A percentile compares a stretch with the other conserved stretches of the same genome.
Conservation (phyloP, 37 sponge, comb jelly and placozoan species). For the Spongia lamella region DNA sequence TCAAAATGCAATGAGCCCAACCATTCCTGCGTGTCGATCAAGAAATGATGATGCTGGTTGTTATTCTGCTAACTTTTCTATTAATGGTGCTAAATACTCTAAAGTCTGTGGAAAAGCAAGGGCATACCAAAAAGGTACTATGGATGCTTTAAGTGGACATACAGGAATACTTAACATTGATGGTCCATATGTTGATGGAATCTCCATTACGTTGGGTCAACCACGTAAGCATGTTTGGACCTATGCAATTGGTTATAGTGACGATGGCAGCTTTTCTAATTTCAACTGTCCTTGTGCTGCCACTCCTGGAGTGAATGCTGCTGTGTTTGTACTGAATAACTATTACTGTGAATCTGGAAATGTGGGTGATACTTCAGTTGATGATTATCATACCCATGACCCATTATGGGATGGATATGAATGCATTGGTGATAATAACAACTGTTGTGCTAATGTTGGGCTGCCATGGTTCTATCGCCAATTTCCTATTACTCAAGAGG, state of each 20-base stretch:
- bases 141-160: constrained; percentile 39
- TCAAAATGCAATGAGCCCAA: too few relatives aligned
- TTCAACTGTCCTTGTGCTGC: constrained; percentile 22
- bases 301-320: not conserved
- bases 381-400: constrained; percentile 21
- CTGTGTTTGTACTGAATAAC: constrained; percentile 37
- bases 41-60: constrained; percentile 18
- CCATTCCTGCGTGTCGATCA: too few relatives aligned
- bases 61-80: not conserved
- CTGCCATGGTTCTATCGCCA: constrained; percentile 54
- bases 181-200: constrained; percentile 26
- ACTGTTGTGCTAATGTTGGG: constrained; percentile 38
- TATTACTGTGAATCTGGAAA: constrained; percentile 54
- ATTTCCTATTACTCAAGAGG: constrained; percentile 5
- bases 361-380: not conserved
- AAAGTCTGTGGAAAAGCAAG: constrained; percentile 35
- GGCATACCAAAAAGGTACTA: constrained; percentile 19
- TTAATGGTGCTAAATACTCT: constrained; percentile 16
- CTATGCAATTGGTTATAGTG: constrained; percentile 13
- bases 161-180: not conserved
- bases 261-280: not conserved
- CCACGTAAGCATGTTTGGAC: constrained; percentile 52
- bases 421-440: constrained; percentile 41
- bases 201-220: constrained; percentile 31
- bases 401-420: constrained; percentile 61